Evolutionary conservation across 2,797 vertebrate species (phyloP), one percentile per base, ranked within the genome.

Genomic region (Crocodylus rhombifer): DNA sequence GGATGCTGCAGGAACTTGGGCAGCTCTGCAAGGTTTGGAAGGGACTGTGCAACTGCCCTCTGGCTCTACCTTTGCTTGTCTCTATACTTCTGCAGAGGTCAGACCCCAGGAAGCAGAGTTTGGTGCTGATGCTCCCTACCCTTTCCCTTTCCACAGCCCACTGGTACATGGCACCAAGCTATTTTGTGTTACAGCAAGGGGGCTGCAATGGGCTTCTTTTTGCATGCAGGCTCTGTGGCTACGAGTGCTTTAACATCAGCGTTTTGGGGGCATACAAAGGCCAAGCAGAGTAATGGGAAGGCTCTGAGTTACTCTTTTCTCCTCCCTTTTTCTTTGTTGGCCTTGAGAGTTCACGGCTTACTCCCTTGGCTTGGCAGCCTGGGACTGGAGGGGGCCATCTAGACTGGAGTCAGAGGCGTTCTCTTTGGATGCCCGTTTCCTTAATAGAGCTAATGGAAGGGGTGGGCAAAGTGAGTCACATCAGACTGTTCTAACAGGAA

Each of bases 341-440:
- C 67, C 28, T 61, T 21, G 42, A 17, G 84, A 30, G 81, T 77
- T 56, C 28, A 20, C 57, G 65, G 89, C 76, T 90, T 90, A 75
- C 87, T 56, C 20, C 56, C n/a, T 82, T 10, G 33, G 82, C 82
- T 79, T 76, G 74, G 56, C 63, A 64, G 14, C 62, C 17, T 42
- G 80, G 84, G 91, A 90, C 91, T 83, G 87, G 79, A 90, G 91
- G 76, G 67, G 91, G 89, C 67, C 84, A 82, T 86, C 83, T 83
- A 64, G 8, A 15, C 61, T 26, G 16, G 5, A 80, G 60, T 71
- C 36, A 67, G 67, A 73, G 61, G 17, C 42, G 18, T 71, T 80
- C 63, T 64, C 58, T 36, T 78, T 17, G 33, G 58, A n/a, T 55
- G 42, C 69, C 33, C 75, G 5, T 14, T 56, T 26, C 25, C 61